Percentiles rank a stretch among this genome's conserved stretches.
phyloP scores from a whole-genome alignment of 2,888 invertebrate genomes.

The Acholoe squamosa region DNA sequence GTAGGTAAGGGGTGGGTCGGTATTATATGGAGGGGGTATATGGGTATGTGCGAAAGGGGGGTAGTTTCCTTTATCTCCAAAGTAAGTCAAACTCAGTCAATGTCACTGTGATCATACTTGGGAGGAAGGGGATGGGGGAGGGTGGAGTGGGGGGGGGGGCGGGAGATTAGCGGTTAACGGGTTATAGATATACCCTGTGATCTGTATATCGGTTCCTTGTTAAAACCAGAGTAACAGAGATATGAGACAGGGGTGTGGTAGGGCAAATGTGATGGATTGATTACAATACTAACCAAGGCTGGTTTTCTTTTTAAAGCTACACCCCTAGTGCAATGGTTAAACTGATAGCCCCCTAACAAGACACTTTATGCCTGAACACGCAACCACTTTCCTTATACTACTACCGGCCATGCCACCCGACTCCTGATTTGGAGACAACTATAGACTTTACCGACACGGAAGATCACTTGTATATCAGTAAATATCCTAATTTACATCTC shows the following conservation, averaged over 20 bases:
- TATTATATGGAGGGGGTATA: background rate
- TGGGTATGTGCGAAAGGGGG: background rate
- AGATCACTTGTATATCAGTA: too few species aligned
- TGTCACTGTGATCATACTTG: background rate
- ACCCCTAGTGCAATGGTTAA: background rate
- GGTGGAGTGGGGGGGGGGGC: too few species aligned
- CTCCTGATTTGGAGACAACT: too few species aligned
- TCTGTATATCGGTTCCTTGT: too few species aligned
- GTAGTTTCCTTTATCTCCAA: background rate
- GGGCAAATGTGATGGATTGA: background rate
- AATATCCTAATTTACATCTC: too few species aligned
- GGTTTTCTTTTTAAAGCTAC: background rate
- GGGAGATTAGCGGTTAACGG: too few species aligned
- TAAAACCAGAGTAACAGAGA: background rate
- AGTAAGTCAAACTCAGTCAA: slow-evolving; percentile 8
- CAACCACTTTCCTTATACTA: background rate
- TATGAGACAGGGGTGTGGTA: background rate
- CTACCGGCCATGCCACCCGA: background rate
- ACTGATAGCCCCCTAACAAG: background rate
- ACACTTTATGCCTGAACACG: background rate
- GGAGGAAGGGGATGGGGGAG: too few species aligned
- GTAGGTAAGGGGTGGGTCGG: too few species aligned
- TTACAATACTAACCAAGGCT: background rate
- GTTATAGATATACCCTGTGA: too few species aligned
- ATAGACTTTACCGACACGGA: too few species aligned